Percentiles rank a stretch among this genome's conserved stretches.
Conservation (phyloP, 1,140 invertebrate species). For the Drosophila tristis region DNA sequence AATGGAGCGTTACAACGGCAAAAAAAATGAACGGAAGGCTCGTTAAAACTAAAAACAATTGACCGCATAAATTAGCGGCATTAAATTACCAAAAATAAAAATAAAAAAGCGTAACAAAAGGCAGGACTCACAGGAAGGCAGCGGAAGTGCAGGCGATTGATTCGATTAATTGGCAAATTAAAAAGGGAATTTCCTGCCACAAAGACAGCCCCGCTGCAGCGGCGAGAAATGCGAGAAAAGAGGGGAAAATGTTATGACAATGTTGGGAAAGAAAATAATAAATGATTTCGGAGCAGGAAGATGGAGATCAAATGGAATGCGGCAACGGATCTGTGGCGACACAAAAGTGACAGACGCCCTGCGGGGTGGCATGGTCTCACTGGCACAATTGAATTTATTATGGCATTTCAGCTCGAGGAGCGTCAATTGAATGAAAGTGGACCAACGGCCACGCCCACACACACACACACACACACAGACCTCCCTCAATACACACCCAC, state of each 20-base stretch:
- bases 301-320: slow-evolving; percentile 19
- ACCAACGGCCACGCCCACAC: slow-evolving; percentile 34
- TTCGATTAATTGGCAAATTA: slow-evolving; percentile 80
- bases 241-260: slow-evolving; percentile 62
- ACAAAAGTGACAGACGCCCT: slow-evolving; percentile 62
- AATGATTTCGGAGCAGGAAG: slow-evolving; percentile 52
- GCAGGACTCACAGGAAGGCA: background rate
- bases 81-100: slow-evolving; percentile 53
- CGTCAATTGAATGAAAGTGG: slow-evolving; percentile 79
- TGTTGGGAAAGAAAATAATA: slow-evolving; percentile 71
- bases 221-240: background rate
- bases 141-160: slow-evolving; percentile 74
- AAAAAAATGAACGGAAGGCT: slow-evolving; percentile 57
- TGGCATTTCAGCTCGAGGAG: slow-evolving; percentile 74
- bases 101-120: slow-evolving; percentile 8
- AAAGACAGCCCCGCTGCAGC: slow-evolving; percentile 14
- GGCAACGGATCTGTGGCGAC: slow-evolving; percentile 47
- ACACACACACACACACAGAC: background rate
- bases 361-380: slow-evolving; percentile 30
- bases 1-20: slow-evolving; percentile 34
- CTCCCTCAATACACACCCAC: slow-evolving; percentile 9
- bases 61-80: slow-evolving; percentile 78
- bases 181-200: slow-evolving; percentile 54
- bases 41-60: slow-evolving; percentile 79
- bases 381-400: slow-evolving; percentile 81